Percentiles rank a stretch among this genome's conserved stretches.
phyloP scores from a whole-genome alignment of 1,140 invertebrate genomes.

The Zaprionus gabonicus region DNA sequence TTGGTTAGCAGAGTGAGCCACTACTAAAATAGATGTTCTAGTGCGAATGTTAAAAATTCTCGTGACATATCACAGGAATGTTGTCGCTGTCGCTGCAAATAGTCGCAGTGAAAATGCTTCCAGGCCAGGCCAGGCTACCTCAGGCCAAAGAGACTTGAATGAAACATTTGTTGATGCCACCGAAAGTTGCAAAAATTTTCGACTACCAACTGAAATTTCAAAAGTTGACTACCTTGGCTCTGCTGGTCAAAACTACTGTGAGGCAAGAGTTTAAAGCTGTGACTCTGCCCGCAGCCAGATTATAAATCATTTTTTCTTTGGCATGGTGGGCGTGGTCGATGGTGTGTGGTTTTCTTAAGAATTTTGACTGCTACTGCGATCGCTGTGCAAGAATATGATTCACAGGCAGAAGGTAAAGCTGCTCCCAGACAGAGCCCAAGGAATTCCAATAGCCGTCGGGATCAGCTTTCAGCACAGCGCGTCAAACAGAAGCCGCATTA shows the following conservation, averaged over 20 bases:
- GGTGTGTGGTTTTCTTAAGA: conserved; percentile 67
- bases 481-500: conserved; percentile 80
- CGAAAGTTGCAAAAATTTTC: conserved; percentile 22
- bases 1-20: neutral
- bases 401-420: conserved; percentile 45
- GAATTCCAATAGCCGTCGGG: conserved; percentile 32
- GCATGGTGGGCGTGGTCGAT: conserved; percentile 22
- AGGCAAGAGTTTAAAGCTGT: conserved; percentile 10
- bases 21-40: conserved; percentile 71
- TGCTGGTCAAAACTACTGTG: conserved; percentile 32
- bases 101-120: conserved; percentile 50
- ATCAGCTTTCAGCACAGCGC: conserved; percentile 71
- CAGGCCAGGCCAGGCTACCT: conserved; percentile 48
- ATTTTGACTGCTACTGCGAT: conserved; percentile 64
- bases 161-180: conserved; percentile 52
- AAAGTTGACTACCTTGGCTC: conserved; percentile 65
- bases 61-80: conserved; percentile 73
- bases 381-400: conserved; percentile 69
- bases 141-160: neutral
- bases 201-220: conserved; percentile 16
- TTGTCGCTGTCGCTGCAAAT: conserved; percentile 56
- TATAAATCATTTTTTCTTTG: conserved; percentile 62
- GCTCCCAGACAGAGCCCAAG: conserved; percentile 9
- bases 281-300: conserved; percentile 33
- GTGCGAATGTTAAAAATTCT: conserved; percentile 73